phyloP scores from a whole-genome alignment of 2,797 vertebrate genomes.

The Knipowitschia caucasica region DNA sequence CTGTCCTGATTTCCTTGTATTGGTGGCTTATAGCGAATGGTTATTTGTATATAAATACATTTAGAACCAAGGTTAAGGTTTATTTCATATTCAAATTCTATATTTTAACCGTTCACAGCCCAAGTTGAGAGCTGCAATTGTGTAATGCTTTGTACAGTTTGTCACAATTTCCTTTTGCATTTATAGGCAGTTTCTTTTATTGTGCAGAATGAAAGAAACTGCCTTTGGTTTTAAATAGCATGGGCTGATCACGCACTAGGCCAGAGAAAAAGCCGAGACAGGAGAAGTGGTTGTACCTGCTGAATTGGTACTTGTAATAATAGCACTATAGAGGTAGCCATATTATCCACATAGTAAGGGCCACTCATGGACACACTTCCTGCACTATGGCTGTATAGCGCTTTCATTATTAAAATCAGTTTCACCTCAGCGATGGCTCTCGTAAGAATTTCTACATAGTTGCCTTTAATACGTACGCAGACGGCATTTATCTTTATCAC shows the following conservation, averaged over 20 bases:
- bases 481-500: conserved; percentile 4
- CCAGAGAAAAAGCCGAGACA: background rate
- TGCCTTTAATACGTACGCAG: background rate
- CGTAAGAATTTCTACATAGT: background rate
- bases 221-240: too few species aligned
- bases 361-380: background rate
- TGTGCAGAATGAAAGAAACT: too few species aligned
- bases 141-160: too few species aligned
- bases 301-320: background rate
- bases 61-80: too few species aligned
- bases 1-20: too few species aligned
- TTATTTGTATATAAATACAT: too few species aligned
- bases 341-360: background rate
- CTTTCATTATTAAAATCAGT: background rate
- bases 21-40: too few species aligned
- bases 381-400: background rate
- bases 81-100: too few species aligned
- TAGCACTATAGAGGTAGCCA: background rate
- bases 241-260: background rate
- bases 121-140: too few species aligned
- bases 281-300: background rate
- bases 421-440: background rate
- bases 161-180: too few species aligned
- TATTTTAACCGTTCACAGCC: too few species aligned
- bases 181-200: too few species aligned